These are phyloP conservation scores for Deilephila elpenor DNA, from an alignment of 2,888 invertebrate species.

Conservation along the genomic window DNA sequence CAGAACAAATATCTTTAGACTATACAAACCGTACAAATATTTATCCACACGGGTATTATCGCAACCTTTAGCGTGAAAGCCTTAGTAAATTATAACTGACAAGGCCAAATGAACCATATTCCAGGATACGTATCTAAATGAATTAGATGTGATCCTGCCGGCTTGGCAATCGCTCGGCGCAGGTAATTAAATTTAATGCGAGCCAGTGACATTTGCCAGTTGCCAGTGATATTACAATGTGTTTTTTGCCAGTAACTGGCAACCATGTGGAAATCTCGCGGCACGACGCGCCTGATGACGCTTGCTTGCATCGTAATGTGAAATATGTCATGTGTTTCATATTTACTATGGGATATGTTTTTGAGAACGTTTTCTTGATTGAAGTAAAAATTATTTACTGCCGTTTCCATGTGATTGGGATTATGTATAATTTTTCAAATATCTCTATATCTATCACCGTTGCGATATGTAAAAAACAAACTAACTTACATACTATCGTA, in stretches of 20 bases:
- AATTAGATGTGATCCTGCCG: not conserved
- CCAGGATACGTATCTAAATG: not conserved
- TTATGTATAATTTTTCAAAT: too few species aligned
- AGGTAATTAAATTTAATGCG: constrained; percentile 27
- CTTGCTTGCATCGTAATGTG: not conserved
- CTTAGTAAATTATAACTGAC: too few species aligned
- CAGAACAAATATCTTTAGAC: too few species aligned
- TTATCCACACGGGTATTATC: too few species aligned
- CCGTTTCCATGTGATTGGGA: too few species aligned
- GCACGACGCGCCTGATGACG: not conserved
- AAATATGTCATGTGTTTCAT: not conserved
- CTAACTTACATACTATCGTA: too few species aligned
- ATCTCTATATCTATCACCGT: too few species aligned
- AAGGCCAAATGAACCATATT: not conserved
- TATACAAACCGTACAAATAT: too few species aligned
- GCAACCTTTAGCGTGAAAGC: too few species aligned
- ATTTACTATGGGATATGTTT: not conserved
- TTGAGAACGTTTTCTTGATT: not conserved
- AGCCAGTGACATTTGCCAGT: constrained; percentile 35
- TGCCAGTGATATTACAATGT: constrained; percentile 31
- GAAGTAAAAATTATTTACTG: not conserved
- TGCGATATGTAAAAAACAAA: too few species aligned
- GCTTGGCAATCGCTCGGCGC: not conserved
- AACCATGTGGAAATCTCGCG: constrained; percentile 15
- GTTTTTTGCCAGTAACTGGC: constrained; percentile 33